Evolutionary conservation across 2,797 vertebrate species (phyloP).

Genomic region (Lemur catta): DNA sequence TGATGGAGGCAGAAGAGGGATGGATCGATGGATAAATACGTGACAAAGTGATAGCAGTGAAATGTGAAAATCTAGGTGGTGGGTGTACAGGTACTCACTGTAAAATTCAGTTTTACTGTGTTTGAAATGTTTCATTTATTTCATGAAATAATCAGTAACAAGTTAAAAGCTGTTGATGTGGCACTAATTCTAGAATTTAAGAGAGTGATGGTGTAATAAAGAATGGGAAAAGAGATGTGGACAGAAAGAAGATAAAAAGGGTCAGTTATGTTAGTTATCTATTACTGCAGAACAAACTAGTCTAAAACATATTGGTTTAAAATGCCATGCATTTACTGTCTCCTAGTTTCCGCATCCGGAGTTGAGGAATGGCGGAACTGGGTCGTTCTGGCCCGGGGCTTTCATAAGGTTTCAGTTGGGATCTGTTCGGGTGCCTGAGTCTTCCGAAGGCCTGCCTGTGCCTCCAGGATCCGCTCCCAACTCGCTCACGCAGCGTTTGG

Average conservation of each 20-base stretch:
- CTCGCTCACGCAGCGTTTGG: neutral
- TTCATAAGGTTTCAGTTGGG: neutral
- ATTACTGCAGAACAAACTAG: neutral
- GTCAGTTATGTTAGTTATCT: neutral
- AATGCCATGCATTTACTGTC: neutral
- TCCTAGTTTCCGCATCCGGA: neutral
- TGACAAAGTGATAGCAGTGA: neutral
- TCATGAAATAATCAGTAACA: neutral
- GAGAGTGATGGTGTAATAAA: neutral
- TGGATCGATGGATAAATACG: neutral
- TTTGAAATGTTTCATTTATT: neutral
- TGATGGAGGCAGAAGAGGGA: neutral
- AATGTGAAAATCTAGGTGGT: neutral
- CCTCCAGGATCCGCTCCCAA: neutral
- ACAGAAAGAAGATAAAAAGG: neutral
- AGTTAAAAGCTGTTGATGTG: neutral
- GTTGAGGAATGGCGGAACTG: neutral
- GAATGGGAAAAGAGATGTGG: neutral
- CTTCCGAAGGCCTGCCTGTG: neutral
- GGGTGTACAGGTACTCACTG: neutral
- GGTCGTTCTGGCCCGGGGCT: neutral
- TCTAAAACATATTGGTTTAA: neutral
- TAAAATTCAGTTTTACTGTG: neutral
- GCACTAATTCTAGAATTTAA: neutral
- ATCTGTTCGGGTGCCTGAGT: neutral